Evolutionary conservation across 1,140 invertebrate species (phyloP), one percentile per base, ranked within the genome.

Genomic region (Diprion similis): DNA sequence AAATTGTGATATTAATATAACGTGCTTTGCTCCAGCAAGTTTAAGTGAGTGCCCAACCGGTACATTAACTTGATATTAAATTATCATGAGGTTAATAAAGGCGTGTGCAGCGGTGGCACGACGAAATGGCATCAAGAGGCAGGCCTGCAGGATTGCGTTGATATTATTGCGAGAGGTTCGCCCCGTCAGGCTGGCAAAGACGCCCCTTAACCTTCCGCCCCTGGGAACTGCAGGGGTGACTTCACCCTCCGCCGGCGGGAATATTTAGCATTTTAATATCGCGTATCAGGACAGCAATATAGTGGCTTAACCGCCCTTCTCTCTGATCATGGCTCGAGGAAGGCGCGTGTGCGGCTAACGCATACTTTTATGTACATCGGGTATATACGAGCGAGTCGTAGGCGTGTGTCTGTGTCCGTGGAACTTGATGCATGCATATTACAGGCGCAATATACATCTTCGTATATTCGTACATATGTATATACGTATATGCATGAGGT

Each of bases 251-350:
- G 24, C 24, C 24, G 24, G 51, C 6, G 51, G 51, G 46, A 8
- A 64, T 48, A 73, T 73, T 73, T 73, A 69, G 67, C 47, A 73
- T 73, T 69, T 73, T 73, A 73, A 73, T 73, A 73, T 73, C 47
- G 72, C 66, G 24, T 59, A 69, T 69, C 72, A 73, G 65, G 18
- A 24, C 15, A 45, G 65, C 59, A 66, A 72, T 72, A 18, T 64
- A 37, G 24, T 37, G 24, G 24, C 24, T 37, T 37, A 37, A 37
- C 24, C 24, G 24, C 24, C 24, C 24, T 37, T 37, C 24, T 37
- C 24, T 37, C 24, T 37, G 24, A 37, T 37, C 24, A 6, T 37
- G 24, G 24, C 24, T 37, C 24, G 24, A 37, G 24, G 24, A 37
- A 37, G 2, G 24, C 24, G 24, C 24, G 24, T 37, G 24, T 37